A percentile compares a stretch with the other conserved stretches of the same genome.
phyloP scores from a whole-genome alignment of 1,140 invertebrate species.

The Drosophila mauritiana region DNA sequence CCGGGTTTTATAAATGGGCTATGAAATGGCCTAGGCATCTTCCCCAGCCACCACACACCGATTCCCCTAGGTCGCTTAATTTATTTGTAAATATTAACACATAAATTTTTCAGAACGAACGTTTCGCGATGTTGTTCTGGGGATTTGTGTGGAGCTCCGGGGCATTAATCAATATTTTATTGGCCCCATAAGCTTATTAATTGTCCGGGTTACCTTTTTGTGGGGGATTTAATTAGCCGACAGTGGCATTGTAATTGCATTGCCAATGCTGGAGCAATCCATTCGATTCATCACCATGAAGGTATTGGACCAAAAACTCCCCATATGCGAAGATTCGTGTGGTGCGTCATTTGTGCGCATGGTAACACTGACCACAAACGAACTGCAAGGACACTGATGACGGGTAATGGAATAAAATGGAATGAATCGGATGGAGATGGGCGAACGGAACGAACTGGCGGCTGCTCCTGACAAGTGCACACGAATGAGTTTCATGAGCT shows the following conservation, averaged over 20 bases:
- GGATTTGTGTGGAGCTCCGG: constrained; percentile 38
- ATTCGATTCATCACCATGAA: constrained; percentile 5
- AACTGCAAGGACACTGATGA: constrained; percentile 17
- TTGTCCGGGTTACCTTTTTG: constrained; percentile 46
- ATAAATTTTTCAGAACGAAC: constrained; percentile 52
- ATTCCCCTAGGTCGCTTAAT: constrained; percentile 36
- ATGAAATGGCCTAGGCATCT: constrained; percentile 63
- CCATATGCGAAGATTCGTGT: constrained; percentile 12
- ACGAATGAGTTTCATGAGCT: constrained; percentile 57
- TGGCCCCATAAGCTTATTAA: constrained; percentile 58
- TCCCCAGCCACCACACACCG: not conserved
- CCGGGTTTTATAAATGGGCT: constrained; percentile 58
- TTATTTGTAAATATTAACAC: constrained; percentile 71
- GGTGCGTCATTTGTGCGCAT: constrained; percentile 6
- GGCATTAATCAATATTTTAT: constrained; percentile 65
- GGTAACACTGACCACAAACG: constrained; percentile 41
- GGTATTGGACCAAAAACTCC: not conserved
- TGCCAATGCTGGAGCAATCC: constrained; percentile 10
- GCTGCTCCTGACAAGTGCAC: constrained; percentile 58
- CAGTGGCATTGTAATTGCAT: constrained; percentile 44
- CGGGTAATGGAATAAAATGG: constrained; percentile 11
- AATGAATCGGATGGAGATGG: constrained; percentile 10
- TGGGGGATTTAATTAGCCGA: constrained; percentile 50
- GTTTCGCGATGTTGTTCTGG: constrained; percentile 28
- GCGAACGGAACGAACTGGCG: constrained; percentile 15